Base-by-base conservation (phyloP, 2,797 vertebrate genomes). In the Platyrinchus mystaceus region DNA sequence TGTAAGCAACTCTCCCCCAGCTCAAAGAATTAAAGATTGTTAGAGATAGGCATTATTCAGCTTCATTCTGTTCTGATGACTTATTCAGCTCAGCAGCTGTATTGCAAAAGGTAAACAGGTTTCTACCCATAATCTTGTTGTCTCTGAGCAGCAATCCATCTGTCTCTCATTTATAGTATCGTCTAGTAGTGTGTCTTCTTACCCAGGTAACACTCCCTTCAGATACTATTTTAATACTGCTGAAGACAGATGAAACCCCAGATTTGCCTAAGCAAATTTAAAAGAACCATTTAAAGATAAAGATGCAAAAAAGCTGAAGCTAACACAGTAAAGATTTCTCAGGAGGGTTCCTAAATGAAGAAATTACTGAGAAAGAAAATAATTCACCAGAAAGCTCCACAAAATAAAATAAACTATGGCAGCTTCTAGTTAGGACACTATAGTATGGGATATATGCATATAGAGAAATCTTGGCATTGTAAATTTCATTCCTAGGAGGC, bases 71-170 rank as follows among this genome's bases (percentile, higher is more conserved):
- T 87, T 83, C 87, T 74, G 56, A 73, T 80, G 79, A 85, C 73
- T 89, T 91, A 81, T 82, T 95, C 75, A 93, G 82, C 55, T 77
- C 14, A 7, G 69, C 3, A 28, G 49, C 87, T 80, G 85, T 77
- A 79, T 84, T 87, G 78, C 60, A 95, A 95, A 96, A 96, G 55
- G 79, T 89, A 96, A 93, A 95, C 60, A 90, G 62, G 60, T 94
- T 94, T 93, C 86, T 70, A 76, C 21, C 63, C 63, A 87, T 82
- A 66, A 66, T 95, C 77, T 93, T 66, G 47, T 93, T 84, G 74
- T 86, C 94, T 92, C 63, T 81, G 86, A 92, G 84, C 95, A 94
- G 88, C 86, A 95, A 94, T 79, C 84, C 96, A 96, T 91, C 93
- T 91, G 95, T 92, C 88, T 95, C 64, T 97, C 70, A 74, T 70